Percentiles rank a stretch among this genome's conserved stretches.
Conservation (phyloP, 2,113 vertebrate genomes). For the Excalfactoria chinensis region DNA sequence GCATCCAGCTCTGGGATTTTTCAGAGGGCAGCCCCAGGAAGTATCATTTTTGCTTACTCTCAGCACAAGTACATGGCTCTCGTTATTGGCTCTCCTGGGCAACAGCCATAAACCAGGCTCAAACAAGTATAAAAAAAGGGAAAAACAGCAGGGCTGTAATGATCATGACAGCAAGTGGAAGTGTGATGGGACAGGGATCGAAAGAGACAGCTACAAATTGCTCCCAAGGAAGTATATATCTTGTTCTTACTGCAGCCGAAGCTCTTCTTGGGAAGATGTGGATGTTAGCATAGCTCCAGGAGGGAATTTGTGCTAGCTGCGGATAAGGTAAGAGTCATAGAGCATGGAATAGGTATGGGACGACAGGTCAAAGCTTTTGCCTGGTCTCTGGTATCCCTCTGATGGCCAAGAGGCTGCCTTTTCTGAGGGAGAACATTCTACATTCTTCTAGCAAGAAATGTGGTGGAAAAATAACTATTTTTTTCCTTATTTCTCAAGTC, state of each 20-base stretch:
- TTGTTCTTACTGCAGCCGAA: background rate
- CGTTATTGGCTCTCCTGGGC: background rate
- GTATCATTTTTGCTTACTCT: background rate
- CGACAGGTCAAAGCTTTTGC: background rate
- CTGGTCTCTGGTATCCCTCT: background rate
- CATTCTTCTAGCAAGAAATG: background rate
- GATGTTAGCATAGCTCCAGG: background rate
- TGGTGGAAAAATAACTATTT: background rate
- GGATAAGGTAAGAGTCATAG: fast-evolving
- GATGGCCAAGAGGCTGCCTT: background rate
- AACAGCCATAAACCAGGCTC: background rate
- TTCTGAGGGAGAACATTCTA: background rate
- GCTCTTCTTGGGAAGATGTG: background rate
- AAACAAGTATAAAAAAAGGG: background rate
- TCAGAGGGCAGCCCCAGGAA: background rate
- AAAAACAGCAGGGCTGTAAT: background rate
- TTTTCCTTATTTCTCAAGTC: background rate
- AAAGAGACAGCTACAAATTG: background rate
- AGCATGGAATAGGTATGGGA: background rate
- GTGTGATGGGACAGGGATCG: background rate
- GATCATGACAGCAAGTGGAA: background rate
- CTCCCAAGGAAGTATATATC: background rate
- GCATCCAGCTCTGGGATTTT: fast-evolving
- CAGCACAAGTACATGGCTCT: fast-evolving
- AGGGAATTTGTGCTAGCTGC: background rate